A percentile compares a stretch with the other conserved stretches of the same genome.
phyloP scores from a whole-genome alignment of 2,888 invertebrate genomes.

The Idaea aversata region DNA sequence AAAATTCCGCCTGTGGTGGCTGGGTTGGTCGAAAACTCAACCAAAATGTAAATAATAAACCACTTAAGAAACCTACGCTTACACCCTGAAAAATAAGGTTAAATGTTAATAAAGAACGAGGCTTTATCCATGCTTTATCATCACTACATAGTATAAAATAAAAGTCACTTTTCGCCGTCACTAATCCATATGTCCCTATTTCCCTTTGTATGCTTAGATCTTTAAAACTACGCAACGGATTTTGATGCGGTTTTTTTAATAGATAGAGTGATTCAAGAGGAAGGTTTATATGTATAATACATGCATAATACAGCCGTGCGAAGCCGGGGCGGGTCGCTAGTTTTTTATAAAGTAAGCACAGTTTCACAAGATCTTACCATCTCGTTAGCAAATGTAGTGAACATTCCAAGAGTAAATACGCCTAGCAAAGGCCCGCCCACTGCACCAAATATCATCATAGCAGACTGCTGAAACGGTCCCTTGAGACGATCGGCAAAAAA shows the following conservation, averaged over 20 bases:
- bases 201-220: too few species aligned
- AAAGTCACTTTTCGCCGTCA: too few species aligned
- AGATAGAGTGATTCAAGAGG: too few species aligned
- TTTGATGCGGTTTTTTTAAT: too few species aligned
- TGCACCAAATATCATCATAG: conserved; percentile 91
- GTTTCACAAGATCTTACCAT: conserved; percentile 63
- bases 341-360: too few species aligned
- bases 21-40: conserved; percentile 91
- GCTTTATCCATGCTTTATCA: too few species aligned
- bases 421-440: conserved; percentile 93
- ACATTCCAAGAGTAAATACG: conserved; percentile 92
- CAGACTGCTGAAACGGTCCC: conserved; percentile 87
- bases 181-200: too few species aligned
- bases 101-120: not conserved
- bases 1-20: conserved; percentile 71
- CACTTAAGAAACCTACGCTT: conserved; percentile 81
- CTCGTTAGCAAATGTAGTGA: conserved; percentile 86
- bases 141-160: too few species aligned
- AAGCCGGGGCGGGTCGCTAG: too few species aligned
- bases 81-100: conserved; percentile 80
- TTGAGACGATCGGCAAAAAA: conserved; percentile 91
- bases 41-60: conserved; percentile 87
- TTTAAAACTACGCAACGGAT: too few species aligned
- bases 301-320: too few species aligned
- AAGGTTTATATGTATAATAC: too few species aligned